A percentile compares a stretch with the other conserved stretches of the same genome.
Conservation (phyloP, 1,140 invertebrate species). For the Drosophila mayri region DNA sequence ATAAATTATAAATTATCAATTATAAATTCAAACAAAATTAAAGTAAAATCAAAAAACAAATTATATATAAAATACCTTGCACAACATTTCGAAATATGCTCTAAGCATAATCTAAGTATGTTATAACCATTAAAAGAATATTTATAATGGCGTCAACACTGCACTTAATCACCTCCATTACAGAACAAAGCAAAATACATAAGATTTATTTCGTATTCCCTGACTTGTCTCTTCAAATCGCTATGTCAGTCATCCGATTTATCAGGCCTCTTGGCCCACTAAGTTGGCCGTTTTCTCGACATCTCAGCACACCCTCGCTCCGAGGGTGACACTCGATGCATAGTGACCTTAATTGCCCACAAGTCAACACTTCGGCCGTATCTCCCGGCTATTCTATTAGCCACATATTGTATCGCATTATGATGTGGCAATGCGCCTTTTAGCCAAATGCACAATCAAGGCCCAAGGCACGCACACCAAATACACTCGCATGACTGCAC, state of each 20-base stretch:
- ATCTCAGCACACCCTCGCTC: slow-evolving; percentile 28
- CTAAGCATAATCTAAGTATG: neutral
- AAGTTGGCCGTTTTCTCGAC: slow-evolving; percentile 24
- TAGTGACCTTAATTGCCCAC: slow-evolving; percentile 75
- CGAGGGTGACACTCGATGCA: slow-evolving; percentile 40
- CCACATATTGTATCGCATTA: slow-evolving; percentile 39
- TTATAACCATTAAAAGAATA: neutral
- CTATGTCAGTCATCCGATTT: slow-evolving; percentile 22
- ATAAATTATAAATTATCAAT: too few species aligned
- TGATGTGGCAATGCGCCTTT: slow-evolving; percentile 32
- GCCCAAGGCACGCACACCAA: slow-evolving; percentile 57
- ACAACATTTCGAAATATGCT: neutral
- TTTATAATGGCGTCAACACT: slow-evolving; percentile 3
- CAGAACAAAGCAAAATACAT: neutral
- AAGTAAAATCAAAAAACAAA: neutral
- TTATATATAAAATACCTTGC: neutral
- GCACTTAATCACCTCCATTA: neutral
- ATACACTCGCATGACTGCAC: slow-evolving; percentile 53
- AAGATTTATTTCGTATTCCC: neutral
- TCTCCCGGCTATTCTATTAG: slow-evolving; percentile 68
- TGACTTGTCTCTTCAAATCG: slow-evolving; percentile 21
- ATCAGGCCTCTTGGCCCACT: slow-evolving; percentile 20
- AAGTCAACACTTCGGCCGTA: slow-evolving; percentile 73
- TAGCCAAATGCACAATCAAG: slow-evolving; percentile 73
- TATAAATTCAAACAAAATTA: neutral